Base-by-base conservation (phyloP, 2,113 vertebrate species). In the Prolemur simus region DNA sequence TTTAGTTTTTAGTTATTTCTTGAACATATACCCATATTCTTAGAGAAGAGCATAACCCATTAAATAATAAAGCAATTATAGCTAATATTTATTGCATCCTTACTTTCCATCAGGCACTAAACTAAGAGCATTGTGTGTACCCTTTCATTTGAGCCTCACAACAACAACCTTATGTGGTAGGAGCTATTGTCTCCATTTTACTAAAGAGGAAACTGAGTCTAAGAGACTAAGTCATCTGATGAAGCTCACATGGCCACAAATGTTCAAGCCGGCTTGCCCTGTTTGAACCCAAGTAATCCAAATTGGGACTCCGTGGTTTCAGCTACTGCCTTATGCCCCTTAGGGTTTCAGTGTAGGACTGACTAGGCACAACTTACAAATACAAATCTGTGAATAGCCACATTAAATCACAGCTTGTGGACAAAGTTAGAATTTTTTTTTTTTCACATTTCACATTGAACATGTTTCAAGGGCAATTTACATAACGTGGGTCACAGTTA, bases 401-500 rank as follows among this genome's bases (percentile, higher is more conserved):
- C 39, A 60, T 94, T 93, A 96, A 89, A 89, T 81, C 63, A n/a
- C 71, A 95, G 63, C 63, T 69, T 95, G 45, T 68, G 89, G 56
- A 95, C 29, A 92, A 89, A 84, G 69, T 52, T 87, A 69, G 54
- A 84, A 63, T 60, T 27, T 63, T 6, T 78, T 6, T 78, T 54
- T 54, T 97, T 73, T 32, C 6, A 96, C 94, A 80, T 89, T 93
- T 96, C 54, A 87, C 58, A 95, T 96, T 94, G 87, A 87, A 87
- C 80, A 87, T 76, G 39, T 96, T 96, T 97, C 96, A 97, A 96
- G 97, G 92, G n/a, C 64, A 97, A 97, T 95, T 97, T 97, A 95
- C 78, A 96, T 95, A 97, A 94, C 89, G 20, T 76, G 81, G 95
- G 96, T 90, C 92, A 97, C 23, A 77, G 64, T 93, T 94, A 97